Conservation (phyloP, 2,113 vertebrate genomes). For the Holacanthus passer region DNA sequence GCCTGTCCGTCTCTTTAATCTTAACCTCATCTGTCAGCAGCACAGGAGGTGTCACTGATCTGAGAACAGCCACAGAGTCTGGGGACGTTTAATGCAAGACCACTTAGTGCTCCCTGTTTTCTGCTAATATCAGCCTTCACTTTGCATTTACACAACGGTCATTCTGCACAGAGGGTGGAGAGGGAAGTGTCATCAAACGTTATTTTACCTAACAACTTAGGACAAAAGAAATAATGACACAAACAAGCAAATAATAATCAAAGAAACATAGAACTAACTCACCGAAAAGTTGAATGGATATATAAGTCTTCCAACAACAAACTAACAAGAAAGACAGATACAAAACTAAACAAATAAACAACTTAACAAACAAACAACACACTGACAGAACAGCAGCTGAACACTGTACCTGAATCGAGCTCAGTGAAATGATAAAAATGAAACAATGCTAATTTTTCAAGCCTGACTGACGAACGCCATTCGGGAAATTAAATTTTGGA, state of each 20-base stretch:
- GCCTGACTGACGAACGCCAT: conserved; percentile 31
- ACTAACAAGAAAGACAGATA: neutral
- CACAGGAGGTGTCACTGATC: conserved; percentile 3
- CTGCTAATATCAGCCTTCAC: neutral
- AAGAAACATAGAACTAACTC: neutral
- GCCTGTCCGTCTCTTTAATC: conserved; percentile 6
- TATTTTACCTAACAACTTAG: neutral
- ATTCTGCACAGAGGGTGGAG: neutral
- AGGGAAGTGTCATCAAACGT: neutral
- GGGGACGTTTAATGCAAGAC: neutral
- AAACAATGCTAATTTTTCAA: conserved; percentile 35
- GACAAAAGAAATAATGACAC: neutral
- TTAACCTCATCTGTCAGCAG: conserved; percentile 20
- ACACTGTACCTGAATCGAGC: neutral
- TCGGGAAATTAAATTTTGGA: conserved; percentile 35
- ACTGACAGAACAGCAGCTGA: conserved; percentile 9
- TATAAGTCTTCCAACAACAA: neutral
- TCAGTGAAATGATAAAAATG: conserved; percentile 13
- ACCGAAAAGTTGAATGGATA: neutral
- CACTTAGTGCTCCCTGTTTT: conserved; percentile 1
- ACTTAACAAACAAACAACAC: neutral
- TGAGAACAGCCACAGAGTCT: neutral
- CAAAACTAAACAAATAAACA: neutral
- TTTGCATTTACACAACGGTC: neutral
- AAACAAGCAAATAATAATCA: neutral